These are phyloP conservation scores for Tenrec ecaudatus DNA, from an alignment of 2,113 vertebrate species.

Conservation along the genomic window DNA sequence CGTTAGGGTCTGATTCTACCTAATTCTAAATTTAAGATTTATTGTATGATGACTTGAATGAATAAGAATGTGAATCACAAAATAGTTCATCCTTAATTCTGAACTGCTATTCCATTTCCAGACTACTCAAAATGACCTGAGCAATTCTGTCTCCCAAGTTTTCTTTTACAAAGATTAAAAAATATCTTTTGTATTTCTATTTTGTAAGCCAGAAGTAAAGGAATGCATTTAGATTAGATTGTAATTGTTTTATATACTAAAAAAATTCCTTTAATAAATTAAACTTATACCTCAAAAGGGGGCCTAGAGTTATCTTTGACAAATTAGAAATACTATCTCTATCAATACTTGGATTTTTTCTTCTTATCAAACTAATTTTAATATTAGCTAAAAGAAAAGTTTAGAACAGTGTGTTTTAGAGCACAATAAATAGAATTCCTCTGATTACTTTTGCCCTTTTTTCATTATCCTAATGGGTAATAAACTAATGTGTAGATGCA, in stretches of 20 bases:
- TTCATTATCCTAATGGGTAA: slow-evolving; percentile 4
- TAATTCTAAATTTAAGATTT: slow-evolving; percentile 53
- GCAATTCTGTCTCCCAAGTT: background rate
- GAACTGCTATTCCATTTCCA: slow-evolving; percentile 36
- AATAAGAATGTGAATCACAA: slow-evolving; percentile 14
- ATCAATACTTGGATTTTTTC: slow-evolving; percentile 2
- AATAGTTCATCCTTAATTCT: background rate
- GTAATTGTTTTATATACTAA: background rate
- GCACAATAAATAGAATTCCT: slow-evolving; percentile 22
- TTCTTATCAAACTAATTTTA: slow-evolving; percentile 3
- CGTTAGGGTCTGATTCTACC: slow-evolving; percentile 17
- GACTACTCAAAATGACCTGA: background rate
- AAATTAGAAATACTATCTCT: slow-evolving; percentile 9
- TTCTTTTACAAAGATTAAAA: too few relatives aligned
- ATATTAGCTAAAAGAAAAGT: background rate
- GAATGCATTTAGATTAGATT: background rate
- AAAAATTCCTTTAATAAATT: slow-evolving; percentile 3
- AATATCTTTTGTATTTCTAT: too few relatives aligned
- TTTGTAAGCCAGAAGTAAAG: too few relatives aligned
- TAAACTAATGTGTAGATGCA: background rate
- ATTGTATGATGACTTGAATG: background rate
- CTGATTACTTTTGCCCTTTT: background rate
- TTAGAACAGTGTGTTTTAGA: slow-evolving; percentile 1
- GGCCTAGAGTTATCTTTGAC: background rate
- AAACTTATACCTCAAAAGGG: background rate